These are phyloP conservation scores for Seira musarum DNA, from an alignment of 2,888 invertebrate genomes.

Conservation along the genomic window DNA sequence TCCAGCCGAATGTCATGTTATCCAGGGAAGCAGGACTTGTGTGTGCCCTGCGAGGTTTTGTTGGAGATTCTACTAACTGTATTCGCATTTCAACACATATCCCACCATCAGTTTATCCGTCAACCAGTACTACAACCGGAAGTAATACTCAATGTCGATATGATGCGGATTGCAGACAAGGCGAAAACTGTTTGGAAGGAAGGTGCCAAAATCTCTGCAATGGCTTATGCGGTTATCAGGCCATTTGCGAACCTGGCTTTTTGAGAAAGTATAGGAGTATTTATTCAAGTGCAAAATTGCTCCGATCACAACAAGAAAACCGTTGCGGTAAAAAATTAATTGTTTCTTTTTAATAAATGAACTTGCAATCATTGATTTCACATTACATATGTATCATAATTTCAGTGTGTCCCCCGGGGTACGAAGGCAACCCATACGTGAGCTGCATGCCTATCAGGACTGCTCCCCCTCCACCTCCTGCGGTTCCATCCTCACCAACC, in stretches of 20 bases:
- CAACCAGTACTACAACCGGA: slow-evolving; percentile 7
- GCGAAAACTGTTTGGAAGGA: slow-evolving; percentile 45
- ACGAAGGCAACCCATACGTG: slow-evolving; percentile 53
- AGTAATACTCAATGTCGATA: slow-evolving; percentile 20
- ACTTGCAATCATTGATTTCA: background rate
- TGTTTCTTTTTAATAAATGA: background rate
- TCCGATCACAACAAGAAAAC: slow-evolving; percentile 32
- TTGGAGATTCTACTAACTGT: slow-evolving; percentile 48
- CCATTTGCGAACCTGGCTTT: slow-evolving; percentile 39
- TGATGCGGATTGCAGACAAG: slow-evolving; percentile 45
- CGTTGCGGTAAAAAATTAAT: too few species aligned
- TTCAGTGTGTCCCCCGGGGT: slow-evolving; percentile 24
- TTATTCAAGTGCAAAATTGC: slow-evolving; percentile 16
- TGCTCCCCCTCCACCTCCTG: slow-evolving; percentile 15
- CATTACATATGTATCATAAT: too few species aligned
- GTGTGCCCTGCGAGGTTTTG: slow-evolving; percentile 44
- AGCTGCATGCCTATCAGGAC: slow-evolving; percentile 41
- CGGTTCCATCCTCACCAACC: background rate
- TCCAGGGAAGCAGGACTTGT: slow-evolving; percentile 41
- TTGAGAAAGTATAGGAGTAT: slow-evolving; percentile 48
- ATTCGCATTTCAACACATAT: background rate
- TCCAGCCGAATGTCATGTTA: slow-evolving; percentile 42
- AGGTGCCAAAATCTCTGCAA: slow-evolving; percentile 44
- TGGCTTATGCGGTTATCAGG: slow-evolving; percentile 50
- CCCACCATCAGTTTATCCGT: background rate